A percentile compares a stretch with the other conserved stretches of the same genome.
phyloP scores from a whole-genome alignment of 2,888 invertebrate species.

The Pherbina coryleti region DNA sequence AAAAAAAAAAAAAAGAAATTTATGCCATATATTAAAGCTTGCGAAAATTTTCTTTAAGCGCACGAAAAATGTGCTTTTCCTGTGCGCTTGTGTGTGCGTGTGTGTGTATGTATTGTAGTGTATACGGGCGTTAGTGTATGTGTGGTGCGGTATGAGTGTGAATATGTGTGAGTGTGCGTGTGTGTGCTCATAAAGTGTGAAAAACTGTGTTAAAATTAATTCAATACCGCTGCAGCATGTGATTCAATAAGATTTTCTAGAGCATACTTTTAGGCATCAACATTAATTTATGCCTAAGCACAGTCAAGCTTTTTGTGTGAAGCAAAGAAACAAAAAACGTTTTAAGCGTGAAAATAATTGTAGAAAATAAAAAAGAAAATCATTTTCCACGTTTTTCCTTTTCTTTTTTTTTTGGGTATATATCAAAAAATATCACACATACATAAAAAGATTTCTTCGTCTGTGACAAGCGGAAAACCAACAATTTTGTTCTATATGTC shows the following conservation, averaged over 20 bases:
- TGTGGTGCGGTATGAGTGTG: constrained; percentile 1
- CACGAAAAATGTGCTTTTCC: constrained; percentile 8
- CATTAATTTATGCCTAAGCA: neutral
- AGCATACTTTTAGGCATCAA: constrained; percentile 43
- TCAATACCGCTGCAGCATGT: constrained; percentile 16
- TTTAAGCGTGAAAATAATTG: neutral
- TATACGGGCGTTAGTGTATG: neutral
- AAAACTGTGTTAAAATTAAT: constrained; percentile 27
- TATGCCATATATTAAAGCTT: neutral
- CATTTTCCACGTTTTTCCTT: neutral
- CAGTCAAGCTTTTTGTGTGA: neutral
- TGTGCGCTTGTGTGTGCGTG: neutral
- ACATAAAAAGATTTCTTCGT: neutral
- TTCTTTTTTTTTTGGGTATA: neutral
- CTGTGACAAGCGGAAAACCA: no score
- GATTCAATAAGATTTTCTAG: constrained; percentile 30
- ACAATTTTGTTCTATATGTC: no score
- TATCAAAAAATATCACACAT: neutral
- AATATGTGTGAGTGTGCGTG: neutral
- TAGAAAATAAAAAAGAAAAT: neutral
- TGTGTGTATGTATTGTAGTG: constrained; percentile 8
- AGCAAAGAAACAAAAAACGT: no score
- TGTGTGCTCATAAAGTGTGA: constrained; percentile 1
- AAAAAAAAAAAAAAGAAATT: neutral
- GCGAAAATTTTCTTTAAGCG: neutral